Base-by-base conservation (phyloP, 2,797 vertebrate species). In the Adelosebastes latens region DNA sequence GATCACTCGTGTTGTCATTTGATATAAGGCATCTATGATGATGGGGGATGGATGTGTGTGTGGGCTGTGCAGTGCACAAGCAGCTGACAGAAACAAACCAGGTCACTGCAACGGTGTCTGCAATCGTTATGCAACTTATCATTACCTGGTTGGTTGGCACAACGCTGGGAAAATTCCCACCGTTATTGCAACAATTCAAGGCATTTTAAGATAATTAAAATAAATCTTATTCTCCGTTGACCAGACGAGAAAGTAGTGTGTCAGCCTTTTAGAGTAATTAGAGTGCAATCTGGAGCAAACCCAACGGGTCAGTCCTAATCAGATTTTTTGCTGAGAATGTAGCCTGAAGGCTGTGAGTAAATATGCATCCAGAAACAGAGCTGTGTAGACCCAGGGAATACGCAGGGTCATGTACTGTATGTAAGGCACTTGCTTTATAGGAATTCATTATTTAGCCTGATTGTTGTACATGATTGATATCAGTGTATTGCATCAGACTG, bases 21-120 rank as follows among this genome's bases (percentile, higher is more conserved):
- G 27, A 18, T 73, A n/a, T 24, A 52, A 66, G 32, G 32, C 56
- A 46, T 74, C 39, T 71, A 14, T 61, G 11, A 24, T 12, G 34
- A 42, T 42, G 39, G 39, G 52, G 66, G 72, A 27, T 73, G 49
- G 42, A 36, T 79, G 83, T 84, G 79, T 81, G 74, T 84, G 79
- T 81, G 74, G 84, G 82, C 39, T 75, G 74, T 83, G 81, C 72
- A 32, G 39, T 32, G 53, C 71, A 46, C 22, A 18, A 36, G 73
- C 78, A 69, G 32, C 80, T 60, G 65, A 53, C 53, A 27, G 72
- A 58, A 73, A 42, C 46, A 80, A 74, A n/a, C 60, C 79, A 77
- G 83, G 82, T 81, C 83, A 80, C 69, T 77, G 74, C 76, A 72
- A 25, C 53, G 16, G 46, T n/a, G 32, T 81, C 72, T 75, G 63